phyloP scores from a whole-genome alignment of 2,113 vertebrate species.

The Nerophis ophidion region DNA sequence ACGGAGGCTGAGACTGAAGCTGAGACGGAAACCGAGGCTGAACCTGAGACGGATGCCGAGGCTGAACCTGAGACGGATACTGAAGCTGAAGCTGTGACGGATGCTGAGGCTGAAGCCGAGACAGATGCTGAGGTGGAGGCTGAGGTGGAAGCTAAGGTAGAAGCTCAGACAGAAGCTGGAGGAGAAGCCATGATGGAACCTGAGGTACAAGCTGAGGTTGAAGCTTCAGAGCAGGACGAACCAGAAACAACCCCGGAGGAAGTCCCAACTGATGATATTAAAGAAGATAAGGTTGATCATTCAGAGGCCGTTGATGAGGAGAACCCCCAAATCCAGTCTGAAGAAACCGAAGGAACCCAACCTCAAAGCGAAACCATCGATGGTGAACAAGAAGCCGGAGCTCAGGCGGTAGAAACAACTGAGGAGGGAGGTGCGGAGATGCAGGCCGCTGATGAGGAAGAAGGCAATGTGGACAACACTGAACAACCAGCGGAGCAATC shows the following conservation, averaged over 20 bases:
- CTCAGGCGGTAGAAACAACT: constrained; percentile 9
- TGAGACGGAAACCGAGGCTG: too few species aligned
- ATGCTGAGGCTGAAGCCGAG: background rate
- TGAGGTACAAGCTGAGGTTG: constrained; percentile 1
- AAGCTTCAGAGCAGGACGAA: constrained; percentile 35
- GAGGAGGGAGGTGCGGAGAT: constrained; percentile 15
- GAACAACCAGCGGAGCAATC: constrained; percentile 22
- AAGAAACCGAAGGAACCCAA: constrained; percentile 13
- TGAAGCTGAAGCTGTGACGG: too few species aligned
- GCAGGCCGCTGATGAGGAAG: constrained; percentile 14
- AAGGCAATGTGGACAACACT: constrained; percentile 7
- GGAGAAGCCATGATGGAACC: too few species aligned
- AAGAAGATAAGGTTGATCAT: background rate
- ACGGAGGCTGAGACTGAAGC: background rate
- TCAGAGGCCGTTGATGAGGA: constrained; percentile 14
- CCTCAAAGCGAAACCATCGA: constrained; percentile 16
- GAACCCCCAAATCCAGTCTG: constrained; percentile 11
- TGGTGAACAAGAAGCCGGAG: constrained; percentile 14
- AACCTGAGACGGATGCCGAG: too few species aligned
- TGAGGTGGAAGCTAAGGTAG: background rate
- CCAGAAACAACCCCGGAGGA: constrained; percentile 11
- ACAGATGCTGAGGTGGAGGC: background rate
- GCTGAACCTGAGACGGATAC: too few species aligned
- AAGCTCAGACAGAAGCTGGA: too few species aligned
- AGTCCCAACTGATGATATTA: constrained; percentile 6